These are phyloP conservation scores for Aspidoscelis tigris DNA, from an alignment of 2,113 vertebrate species.

Conservation along the genomic window DNA sequence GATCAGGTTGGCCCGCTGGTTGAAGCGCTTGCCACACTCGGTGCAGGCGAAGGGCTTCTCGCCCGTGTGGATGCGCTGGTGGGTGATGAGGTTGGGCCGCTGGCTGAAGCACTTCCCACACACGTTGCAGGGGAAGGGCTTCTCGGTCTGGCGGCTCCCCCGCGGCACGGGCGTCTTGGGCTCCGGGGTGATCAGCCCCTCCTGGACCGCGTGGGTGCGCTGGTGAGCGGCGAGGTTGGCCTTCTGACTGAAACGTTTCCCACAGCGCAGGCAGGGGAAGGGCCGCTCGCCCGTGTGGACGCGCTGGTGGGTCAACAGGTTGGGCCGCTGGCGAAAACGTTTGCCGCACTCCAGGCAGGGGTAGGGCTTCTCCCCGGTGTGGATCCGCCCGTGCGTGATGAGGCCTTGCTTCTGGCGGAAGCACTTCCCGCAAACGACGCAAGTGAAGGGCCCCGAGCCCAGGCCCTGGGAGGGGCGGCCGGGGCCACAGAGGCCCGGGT, in stretches of 20 bases:
- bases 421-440: slow-evolving; percentile 66
- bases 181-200: slow-evolving; percentile 64
- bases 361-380: slow-evolving; percentile 59
- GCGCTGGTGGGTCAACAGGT: slow-evolving; percentile 52
- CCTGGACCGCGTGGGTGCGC: slow-evolving; percentile 68
- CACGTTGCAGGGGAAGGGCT: slow-evolving; percentile 67
- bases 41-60: slow-evolving; percentile 74
- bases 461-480: slow-evolving; percentile 20
- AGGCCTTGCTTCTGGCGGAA: slow-evolving; percentile 70
- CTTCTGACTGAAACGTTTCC: slow-evolving; percentile 72
- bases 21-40: slow-evolving; percentile 81
- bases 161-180: slow-evolving; percentile 69
- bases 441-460: slow-evolving; percentile 32
- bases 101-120: slow-evolving; percentile 71
- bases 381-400: slow-evolving; percentile 67
- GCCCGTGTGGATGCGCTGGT: slow-evolving; percentile 72
- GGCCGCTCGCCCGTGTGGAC: slow-evolving; percentile 64
- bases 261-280: slow-evolving; percentile 70
- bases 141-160: slow-evolving; percentile 69
- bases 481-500: slow-evolving; percentile 4
- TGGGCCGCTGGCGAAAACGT: slow-evolving; percentile 66
- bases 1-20: slow-evolving; percentile 81
- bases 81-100: slow-evolving; percentile 70
- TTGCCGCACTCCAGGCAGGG: slow-evolving; percentile 66
- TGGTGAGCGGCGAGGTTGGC: slow-evolving; percentile 71